These are phyloP conservation scores for Drosophila putrida DNA, from an alignment of 2,888 invertebrate genomes.

Conservation along the genomic window DNA sequence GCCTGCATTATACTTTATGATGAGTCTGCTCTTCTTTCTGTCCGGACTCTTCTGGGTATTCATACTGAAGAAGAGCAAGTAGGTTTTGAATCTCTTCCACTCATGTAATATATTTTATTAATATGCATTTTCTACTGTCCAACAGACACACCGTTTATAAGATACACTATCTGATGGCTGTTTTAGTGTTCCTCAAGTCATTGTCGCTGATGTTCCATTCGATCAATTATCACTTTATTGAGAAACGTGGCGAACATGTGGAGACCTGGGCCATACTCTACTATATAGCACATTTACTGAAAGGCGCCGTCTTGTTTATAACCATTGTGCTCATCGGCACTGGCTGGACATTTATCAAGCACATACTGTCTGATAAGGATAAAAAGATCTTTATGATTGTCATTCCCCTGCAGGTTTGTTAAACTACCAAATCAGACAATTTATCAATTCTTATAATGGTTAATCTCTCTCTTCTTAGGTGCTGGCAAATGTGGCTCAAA, in stretches of 20 bases:
- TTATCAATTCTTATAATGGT: not conserved
- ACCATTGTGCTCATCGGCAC: slow-evolving; percentile 98
- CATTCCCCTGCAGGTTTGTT: slow-evolving; percentile 95
- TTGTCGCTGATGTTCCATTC: slow-evolving; percentile 97
- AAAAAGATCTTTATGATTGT: slow-evolving; percentile 99
- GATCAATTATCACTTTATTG: slow-evolving; percentile 97
- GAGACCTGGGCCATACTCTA: slow-evolving; percentile 99
- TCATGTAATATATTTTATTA: slow-evolving; percentile 8
- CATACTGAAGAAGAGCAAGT: slow-evolving; percentile 92
- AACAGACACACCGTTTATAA: slow-evolving; percentile 93
- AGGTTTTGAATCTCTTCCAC: slow-evolving; percentile 62
- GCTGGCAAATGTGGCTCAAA: slow-evolving; percentile 97
- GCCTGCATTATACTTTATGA: slow-evolving; percentile 95
- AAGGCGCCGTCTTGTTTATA: slow-evolving; percentile 97
- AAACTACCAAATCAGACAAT: not conserved
- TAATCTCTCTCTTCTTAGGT: slow-evolving; percentile 87
- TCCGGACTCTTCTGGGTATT: slow-evolving; percentile 97
- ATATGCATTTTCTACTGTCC: slow-evolving; percentile 51
- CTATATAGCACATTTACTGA: slow-evolving; percentile 98
- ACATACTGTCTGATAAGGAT: slow-evolving; percentile 97
- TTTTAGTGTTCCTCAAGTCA: slow-evolving; percentile 95
- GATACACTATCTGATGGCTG: slow-evolving; percentile 98
- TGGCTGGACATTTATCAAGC: slow-evolving; percentile 99
- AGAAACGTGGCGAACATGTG: slow-evolving; percentile 95
- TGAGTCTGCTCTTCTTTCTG: slow-evolving; percentile 94